Evolutionary conservation across 1,140 invertebrate genomes (phyloP).

Genomic region (Rhynchophorus ferrugineus): DNA sequence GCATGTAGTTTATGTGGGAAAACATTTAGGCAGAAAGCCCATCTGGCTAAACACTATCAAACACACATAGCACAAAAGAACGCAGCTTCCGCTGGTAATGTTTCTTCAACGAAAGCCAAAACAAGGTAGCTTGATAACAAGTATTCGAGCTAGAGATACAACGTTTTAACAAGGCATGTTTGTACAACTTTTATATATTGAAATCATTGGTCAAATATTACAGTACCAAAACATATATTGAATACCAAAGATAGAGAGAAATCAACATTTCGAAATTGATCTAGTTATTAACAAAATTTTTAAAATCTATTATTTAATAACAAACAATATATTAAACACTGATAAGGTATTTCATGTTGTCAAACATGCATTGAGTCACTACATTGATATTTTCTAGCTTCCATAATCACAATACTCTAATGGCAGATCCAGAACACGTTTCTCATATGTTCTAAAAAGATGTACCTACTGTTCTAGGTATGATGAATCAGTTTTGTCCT

Average conservation of each 20-base stretch:
- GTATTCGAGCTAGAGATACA: too few relatives aligned
- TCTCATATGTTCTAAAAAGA: neutral
- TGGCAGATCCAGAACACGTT: neutral
- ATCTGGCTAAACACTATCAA: slow-evolving; percentile 95
- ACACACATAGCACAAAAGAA: slow-evolving; percentile 82
- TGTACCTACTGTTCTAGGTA: slow-evolving; percentile 12
- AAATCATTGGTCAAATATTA: too few relatives aligned
- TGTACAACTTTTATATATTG: too few relatives aligned
- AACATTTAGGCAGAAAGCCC: slow-evolving; percentile 91
- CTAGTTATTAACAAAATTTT: neutral
- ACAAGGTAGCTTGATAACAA: slow-evolving; percentile 33
- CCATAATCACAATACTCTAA: too few relatives aligned
- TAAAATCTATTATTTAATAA: too few relatives aligned
- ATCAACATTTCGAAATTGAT: neutral
- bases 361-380: too few relatives aligned
- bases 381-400: too few relatives aligned
- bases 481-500: slow-evolving; percentile 18
- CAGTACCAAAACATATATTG: too few relatives aligned
- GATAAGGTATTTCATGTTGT: too few relatives aligned
- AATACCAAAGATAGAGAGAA: too few relatives aligned
- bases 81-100: slow-evolving; percentile 36
- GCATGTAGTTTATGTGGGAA: slow-evolving; percentile 82
- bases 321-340: too few relatives aligned
- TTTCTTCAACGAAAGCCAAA: slow-evolving; percentile 35
- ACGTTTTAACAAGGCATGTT: too few relatives aligned